These are phyloP conservation scores for Centropyge bicolor DNA, from an alignment of 2,797 vertebrate species.

Conservation along the genomic window DNA sequence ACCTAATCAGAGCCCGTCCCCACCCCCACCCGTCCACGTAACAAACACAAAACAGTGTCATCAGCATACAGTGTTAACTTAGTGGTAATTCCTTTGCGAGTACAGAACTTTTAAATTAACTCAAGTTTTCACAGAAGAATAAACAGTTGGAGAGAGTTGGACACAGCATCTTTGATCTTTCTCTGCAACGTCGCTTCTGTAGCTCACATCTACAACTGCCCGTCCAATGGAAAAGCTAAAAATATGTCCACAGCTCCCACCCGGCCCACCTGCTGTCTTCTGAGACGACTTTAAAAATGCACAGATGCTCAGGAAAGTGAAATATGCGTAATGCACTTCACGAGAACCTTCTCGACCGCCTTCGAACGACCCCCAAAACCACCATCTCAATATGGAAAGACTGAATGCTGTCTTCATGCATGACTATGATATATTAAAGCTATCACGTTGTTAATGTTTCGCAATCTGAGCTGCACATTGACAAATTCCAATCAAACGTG, in stretches of 20 bases:
- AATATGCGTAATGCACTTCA: conserved; percentile 28
- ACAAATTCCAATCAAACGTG: conserved; percentile 45
- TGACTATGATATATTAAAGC: conserved; percentile 76
- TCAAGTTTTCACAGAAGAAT: conserved; percentile 60
- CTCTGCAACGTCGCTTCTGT: conserved; percentile 29
- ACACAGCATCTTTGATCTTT: conserved; percentile 41
- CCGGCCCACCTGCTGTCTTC: conserved; percentile 21
- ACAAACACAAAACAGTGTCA: conserved; percentile 78
- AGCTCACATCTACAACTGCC: conserved; percentile 31
- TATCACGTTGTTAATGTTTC: conserved; percentile 62
- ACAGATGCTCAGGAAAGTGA: conserved; percentile 39
- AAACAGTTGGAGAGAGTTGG: conserved; percentile 49
- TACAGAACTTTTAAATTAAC: conserved; percentile 56
- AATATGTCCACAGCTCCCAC: conserved; percentile 25
- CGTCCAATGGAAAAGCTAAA: conserved; percentile 44
- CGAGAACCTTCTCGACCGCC: conserved; percentile 32
- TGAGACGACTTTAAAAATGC: conserved; percentile 38
- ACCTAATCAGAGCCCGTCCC: conserved; percentile 57
- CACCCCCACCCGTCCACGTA: conserved; percentile 53
- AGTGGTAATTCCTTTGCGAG: conserved; percentile 67
- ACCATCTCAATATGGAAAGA: conserved; percentile 42
- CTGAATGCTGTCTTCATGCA: conserved; percentile 69
- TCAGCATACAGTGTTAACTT: conserved; percentile 78
- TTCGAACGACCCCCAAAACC: conserved; percentile 23
- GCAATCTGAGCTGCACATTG: conserved; percentile 37